Base-by-base conservation (phyloP, 2,888 invertebrate species). In the Magallana nippona region DNA sequence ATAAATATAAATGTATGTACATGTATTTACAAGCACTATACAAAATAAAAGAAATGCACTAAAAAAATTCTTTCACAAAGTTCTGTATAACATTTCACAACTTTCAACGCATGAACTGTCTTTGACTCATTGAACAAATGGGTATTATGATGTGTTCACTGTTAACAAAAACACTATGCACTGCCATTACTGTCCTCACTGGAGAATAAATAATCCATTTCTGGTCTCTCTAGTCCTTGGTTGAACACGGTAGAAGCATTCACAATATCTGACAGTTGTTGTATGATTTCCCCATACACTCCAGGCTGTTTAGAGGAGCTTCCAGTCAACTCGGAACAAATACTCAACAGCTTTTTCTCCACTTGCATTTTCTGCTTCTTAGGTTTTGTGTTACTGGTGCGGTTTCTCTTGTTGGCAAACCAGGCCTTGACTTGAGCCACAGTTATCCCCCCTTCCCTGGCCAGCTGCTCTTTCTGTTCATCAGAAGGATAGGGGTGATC, bases 101-200 rank as follows among this genome's bases (percentile, higher is more conserved):
- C n/a, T n/a, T 44, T 8, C 44, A 44, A 44, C 44, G 5, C 3
- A 44, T 44, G 44, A 44, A 44, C 8, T 5, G 44, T 44, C 44
- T 8, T 8, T 44, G 44, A 44, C 0, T 44, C 44, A 3, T 32
- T 27, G 13, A 27, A 13, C 71, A 15, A 13, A 22, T 71, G 44
- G 27, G 0, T 97, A 94, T 97, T 98, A 44, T 94, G 90, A 94
- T 94, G 86, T 81, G 87, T 88, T 44, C 77, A 60, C 27, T 22
- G 19, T 17, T 55, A 44, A 62, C 10, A 81, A 63, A 44, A 3
- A 44, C 5, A 77, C 22, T 62, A 83, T 17, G 55, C 55, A 78
- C 82, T 84, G 3, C 82, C 84, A 57, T 84, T 84, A 79, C 84
- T 84, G 17, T 84, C 84, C 60, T 84, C 84, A 82, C 84, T 84